Conservation (phyloP, 1,140 invertebrate genomes). For the Brachionus koreanus region DNA sequence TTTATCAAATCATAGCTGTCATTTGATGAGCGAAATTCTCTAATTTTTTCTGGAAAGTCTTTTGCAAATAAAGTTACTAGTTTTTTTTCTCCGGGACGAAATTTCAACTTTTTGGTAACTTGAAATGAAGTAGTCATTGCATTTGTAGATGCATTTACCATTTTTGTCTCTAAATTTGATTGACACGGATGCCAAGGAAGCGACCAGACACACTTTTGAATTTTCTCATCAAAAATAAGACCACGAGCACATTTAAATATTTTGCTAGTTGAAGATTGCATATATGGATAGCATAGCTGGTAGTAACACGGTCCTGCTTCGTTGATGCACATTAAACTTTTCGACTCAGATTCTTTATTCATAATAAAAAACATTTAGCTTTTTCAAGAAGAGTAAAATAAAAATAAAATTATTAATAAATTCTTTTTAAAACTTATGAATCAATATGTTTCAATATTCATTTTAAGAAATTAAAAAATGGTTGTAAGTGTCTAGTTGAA, state of each 20-base stretch:
- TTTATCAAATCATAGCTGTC: background rate
- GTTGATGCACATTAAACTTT: background rate
- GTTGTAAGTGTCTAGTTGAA: background rate
- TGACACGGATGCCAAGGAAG: conserved; percentile 28
- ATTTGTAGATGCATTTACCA: background rate
- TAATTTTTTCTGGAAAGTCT: background rate
- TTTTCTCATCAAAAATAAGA: conserved; percentile 24
- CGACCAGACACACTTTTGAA: background rate
- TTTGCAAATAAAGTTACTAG: background rate
- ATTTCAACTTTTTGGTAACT: background rate
- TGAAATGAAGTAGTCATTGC: background rate
- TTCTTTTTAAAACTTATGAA: background rate
- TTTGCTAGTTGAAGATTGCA: background rate
- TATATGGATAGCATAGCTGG: background rate
- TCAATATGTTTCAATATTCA: background rate
- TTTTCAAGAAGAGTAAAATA: background rate
- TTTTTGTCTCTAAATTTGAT: background rate
- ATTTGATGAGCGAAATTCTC: background rate
- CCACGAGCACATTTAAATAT: conserved; percentile 34
- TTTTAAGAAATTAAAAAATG: background rate
- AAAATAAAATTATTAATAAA: background rate
- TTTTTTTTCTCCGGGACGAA: background rate
- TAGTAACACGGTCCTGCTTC: background rate
- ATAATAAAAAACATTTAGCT: background rate
- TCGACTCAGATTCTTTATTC: background rate